Base-by-base conservation (phyloP, 2,888 invertebrate genomes). In the Drosophila dives region DNA sequence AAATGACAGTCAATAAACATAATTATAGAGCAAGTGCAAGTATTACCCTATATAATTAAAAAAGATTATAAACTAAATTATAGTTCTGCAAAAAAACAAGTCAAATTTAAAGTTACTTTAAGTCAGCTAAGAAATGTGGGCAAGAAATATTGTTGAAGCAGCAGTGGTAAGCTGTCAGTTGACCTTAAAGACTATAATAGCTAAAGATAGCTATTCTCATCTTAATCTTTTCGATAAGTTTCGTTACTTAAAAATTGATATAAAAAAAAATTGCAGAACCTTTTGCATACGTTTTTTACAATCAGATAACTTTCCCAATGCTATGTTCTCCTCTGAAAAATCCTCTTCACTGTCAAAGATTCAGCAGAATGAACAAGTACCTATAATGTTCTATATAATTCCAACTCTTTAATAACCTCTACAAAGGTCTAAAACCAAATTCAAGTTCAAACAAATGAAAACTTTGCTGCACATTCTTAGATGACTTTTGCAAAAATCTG, bases 1-100 rank as follows among this genome's bases (percentile, higher is more conserved):
- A 62, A 49, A 49, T 49, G 64, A 61, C 64, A 79, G 56, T 11
- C 56, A 56, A 42, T 17, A 59, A 48, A 40, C n/a, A 59, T 71
- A 49, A 51, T 42, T 50, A 38, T 20, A 1, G 50, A 8, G 48
- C n/a, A 11, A 26, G 15, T 2, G 5, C 1, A 15, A 6, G 2
- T 2, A 33, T 40, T 49, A 23, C 2, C 40, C 29, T 2, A 42
- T 23, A 40, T 3, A 5, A 20, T 20, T 56, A 1, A 33, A 38
- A 17, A 17, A 1, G 3, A 38, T 8, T 17, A 38, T 17, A 1
- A 40, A 40, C 10, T 40, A n/a, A 40, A 40, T 40, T 40, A 38
- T n/a, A 38, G 17, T n/a, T n/a, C 4, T n/a, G 23, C n/a, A 10
- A 40, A 40, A 4, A 29, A 29, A 29, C 38, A 8, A 17, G 4